phyloP scores from a whole-genome alignment of 2,888 invertebrate genomes.

The Noctuana brunneofusca region DNA sequence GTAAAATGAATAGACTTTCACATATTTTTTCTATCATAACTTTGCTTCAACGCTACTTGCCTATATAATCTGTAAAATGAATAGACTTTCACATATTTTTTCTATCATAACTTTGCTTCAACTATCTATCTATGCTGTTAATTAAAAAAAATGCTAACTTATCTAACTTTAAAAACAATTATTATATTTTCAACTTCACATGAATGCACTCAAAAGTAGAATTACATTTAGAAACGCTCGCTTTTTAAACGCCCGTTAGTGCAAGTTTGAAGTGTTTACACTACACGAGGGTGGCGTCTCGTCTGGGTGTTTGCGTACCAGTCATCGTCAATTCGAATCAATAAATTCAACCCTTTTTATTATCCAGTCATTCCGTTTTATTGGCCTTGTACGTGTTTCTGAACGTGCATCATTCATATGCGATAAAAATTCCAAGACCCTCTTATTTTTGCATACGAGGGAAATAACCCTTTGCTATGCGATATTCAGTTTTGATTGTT shows the following conservation, averaged over 20 bases:
- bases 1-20: too few species aligned
- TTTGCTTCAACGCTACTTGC: too few species aligned
- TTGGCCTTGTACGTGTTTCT: slow-evolving; percentile 67
- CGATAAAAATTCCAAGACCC: slow-evolving; percentile 70
- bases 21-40: too few species aligned
- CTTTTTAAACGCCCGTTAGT: slow-evolving; percentile 13
- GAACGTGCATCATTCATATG: slow-evolving; percentile 71
- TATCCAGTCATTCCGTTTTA: slow-evolving; percentile 77
- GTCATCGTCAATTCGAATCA: slow-evolving; percentile 75
- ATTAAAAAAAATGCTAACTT: neutral
- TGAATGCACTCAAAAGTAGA: neutral
- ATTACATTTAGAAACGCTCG: neutral
- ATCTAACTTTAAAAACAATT: neutral
- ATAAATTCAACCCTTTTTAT: slow-evolving; percentile 80
- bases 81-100: too few species aligned
- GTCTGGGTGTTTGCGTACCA: slow-evolving; percentile 42
- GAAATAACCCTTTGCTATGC: slow-evolving; percentile 8
- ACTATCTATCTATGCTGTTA: too few species aligned
- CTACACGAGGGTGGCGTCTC: slow-evolving; percentile 40
- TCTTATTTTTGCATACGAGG: slow-evolving; percentile 60
- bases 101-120: too few species aligned
- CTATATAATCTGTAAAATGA: too few species aligned
- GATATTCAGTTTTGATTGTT: slow-evolving; percentile 25
- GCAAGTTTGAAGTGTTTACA: slow-evolving; percentile 56
- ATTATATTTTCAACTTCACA: neutral